These are phyloP conservation scores for Melinopterus prodromus DNA, from an alignment of 2,888 invertebrate genomes.

Conservation along the genomic window DNA sequence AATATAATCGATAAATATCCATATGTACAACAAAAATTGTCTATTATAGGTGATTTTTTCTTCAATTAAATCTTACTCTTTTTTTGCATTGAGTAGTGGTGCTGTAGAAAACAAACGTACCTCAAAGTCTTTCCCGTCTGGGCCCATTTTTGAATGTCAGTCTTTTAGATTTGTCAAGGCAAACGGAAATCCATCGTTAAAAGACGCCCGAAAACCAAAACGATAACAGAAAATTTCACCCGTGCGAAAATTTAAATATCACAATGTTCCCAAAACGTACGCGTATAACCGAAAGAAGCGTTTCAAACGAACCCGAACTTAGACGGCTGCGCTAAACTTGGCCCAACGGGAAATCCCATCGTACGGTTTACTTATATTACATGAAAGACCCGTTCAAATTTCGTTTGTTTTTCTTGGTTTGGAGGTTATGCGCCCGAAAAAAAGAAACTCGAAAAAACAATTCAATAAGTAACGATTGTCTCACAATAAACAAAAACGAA, in stretches of 20 bases:
- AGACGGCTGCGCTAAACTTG: background rate
- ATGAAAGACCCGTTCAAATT: slow-evolving; percentile 21
- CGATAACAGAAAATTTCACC: background rate
- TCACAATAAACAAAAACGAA: slow-evolving; percentile 28
- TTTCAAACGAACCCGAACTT: background rate
- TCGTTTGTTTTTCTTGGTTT: slow-evolving; percentile 1
- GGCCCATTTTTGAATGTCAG: slow-evolving; percentile 33
- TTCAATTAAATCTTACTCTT: too few species aligned
- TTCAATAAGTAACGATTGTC: slow-evolving; percentile 40
- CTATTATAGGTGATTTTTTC: slow-evolving; percentile 26
- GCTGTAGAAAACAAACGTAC: slow-evolving; percentile 36
- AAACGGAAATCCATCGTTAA: slow-evolving; percentile 34
- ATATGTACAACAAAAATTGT: slow-evolving; percentile 42
- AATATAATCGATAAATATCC: slow-evolving; percentile 42
- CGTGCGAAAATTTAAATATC: slow-evolving; percentile 23
- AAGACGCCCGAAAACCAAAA: slow-evolving; percentile 34
- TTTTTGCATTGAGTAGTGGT: slow-evolving; percentile 30
- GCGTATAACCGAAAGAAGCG: background rate
- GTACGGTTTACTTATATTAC: slow-evolving; percentile 12
- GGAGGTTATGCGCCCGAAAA: background rate
- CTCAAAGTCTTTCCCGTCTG: slow-evolving; percentile 25
- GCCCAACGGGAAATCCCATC: background rate
- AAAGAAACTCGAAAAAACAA: slow-evolving; percentile 21
- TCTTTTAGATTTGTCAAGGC: slow-evolving; percentile 39
- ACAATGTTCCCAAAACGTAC: slow-evolving; percentile 32